Base-by-base conservation (phyloP, 2,797 vertebrate genomes). In the Gymnoscopelus braueri region DNA sequence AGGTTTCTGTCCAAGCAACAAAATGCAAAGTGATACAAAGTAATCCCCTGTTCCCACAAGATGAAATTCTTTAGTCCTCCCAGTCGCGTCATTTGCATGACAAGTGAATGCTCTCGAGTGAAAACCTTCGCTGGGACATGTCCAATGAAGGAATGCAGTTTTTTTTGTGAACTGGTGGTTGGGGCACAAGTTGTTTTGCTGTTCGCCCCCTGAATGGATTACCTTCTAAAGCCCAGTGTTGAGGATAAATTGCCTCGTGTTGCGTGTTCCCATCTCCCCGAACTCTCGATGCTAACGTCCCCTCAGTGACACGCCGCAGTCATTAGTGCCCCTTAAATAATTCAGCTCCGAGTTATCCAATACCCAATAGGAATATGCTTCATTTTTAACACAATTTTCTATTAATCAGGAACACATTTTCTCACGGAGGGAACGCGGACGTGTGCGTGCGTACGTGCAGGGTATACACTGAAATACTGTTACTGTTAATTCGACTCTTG, bases 311-410 rank as follows among this genome's bases (percentile, higher is more conserved):
- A 59, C 48, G 60, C 55, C 23, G 67, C 60, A 79, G 69, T 84
- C 77, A 85, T 77, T 81, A 76, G 65, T 32, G 39, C 51, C 57
- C 80, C 74, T 82, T 87, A 65, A 87, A 91, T 91, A 75, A 90
- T 88, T 89, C 64, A 80, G n/a, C 7, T 44, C 12, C 69, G 51
- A 79, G 84, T 89, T 67, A 90, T 82, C 87, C 67, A 87, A 56
- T 11, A 59, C 79, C 26, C 59, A 56, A 79, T 81, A 44, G 72
- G 65, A 84, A 71, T 62, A 71, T 76, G 63, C 82, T 86, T 79
- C 59, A 67, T 74, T 86, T 84, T 47, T 26, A 71, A 71, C 61
- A 68, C 23, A 60, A 23, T 72, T 71, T 81, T 56, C 56, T 68
- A 60, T 79, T 65, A 55, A 79, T 85, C 62, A 79, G 69, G 63